Base-by-base conservation (phyloP, 2,888 invertebrate genomes). In the Drosophila histrio region DNA sequence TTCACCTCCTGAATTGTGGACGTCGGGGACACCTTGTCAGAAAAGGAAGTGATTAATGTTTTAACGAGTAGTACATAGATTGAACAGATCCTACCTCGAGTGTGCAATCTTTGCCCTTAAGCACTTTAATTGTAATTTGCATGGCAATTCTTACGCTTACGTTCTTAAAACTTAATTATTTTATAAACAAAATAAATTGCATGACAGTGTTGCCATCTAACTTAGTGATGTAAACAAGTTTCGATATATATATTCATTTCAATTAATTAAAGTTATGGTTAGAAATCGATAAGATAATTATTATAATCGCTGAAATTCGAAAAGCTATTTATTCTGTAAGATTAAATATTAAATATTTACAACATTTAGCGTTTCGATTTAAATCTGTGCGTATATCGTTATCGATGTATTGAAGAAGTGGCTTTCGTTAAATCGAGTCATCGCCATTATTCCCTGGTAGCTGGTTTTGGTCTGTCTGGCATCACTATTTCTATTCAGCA, bases 51-150 rank as follows among this genome's bases (percentile, higher is more conserved):
- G 9, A 28, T 1, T 38, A 32, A 15, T 17, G 15, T 2, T 13
- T 9, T 1, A 9, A 15, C 11, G 0, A n/a, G 22, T 8, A 13
- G 1, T 19, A 19, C 2, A 19, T 19, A 2, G 1, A 8, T 9
- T 26, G 5, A 17, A 3, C 4, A 28, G 1, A 50, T 36, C 78
- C 88, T 91, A 95, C 95, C 82, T 95, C 94, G 64, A 95, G 91
- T 54, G 92, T 92, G 89, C 94, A 95, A 91, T 95, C 95, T 58
- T 94, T 94, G 34, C 96, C 96, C 91, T 95, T 94, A 36, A 96
- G 91, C 83, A 95, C 94, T 92, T 96, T 96, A 53, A 96, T 93
- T 80, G 92, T 94, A 71, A 96, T 92, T 92, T 95, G 94, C 96
- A 96, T 96, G 41, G 58, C 53, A 47, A 65, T 47, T 44, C 34